These are phyloP conservation scores for Acomys russatus DNA, from an alignment of 2,797 vertebrate genomes.

Conservation along the genomic window DNA sequence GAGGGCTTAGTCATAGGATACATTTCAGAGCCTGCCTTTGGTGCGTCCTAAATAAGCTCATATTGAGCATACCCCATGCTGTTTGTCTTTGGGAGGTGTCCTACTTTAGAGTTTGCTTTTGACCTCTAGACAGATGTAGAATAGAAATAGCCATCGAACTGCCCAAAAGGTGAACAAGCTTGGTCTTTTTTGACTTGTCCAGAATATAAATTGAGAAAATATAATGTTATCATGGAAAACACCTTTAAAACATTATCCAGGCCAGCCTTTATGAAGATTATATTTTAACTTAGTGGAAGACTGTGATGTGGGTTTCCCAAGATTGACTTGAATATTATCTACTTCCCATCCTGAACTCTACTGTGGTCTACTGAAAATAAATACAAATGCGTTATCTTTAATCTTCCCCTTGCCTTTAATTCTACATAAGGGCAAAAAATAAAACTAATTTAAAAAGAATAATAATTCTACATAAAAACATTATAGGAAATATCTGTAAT, in stretches of 20 bases:
- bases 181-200: constrained; percentile 47
- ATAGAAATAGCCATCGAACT: constrained; percentile 50
- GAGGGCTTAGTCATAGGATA: constrained; percentile 69
- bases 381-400: neutral
- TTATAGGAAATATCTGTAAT: neutral
- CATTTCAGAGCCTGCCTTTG: constrained; percentile 71
- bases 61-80: constrained; percentile 69
- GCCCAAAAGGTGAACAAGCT: constrained; percentile 46
- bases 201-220: constrained; percentile 46
- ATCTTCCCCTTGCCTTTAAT: constrained; percentile 13
- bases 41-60: constrained; percentile 66
- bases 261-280: neutral
- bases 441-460: neutral
- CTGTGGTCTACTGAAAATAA: neutral
- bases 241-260: constrained; percentile 14
- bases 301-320: neutral
- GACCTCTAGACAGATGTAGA: constrained; percentile 67
- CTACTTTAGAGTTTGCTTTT: constrained; percentile 74
- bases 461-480: neutral
- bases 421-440: neutral
- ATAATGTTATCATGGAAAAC: constrained; percentile 51
- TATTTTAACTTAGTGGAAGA: constrained; percentile 30
- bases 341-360: neutral
- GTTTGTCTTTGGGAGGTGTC: constrained; percentile 72
- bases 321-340: neutral